These are phyloP conservation scores for Struthidea cinerea DNA, from an alignment of 2,113 vertebrate genomes.

Conservation along the genomic window DNA sequence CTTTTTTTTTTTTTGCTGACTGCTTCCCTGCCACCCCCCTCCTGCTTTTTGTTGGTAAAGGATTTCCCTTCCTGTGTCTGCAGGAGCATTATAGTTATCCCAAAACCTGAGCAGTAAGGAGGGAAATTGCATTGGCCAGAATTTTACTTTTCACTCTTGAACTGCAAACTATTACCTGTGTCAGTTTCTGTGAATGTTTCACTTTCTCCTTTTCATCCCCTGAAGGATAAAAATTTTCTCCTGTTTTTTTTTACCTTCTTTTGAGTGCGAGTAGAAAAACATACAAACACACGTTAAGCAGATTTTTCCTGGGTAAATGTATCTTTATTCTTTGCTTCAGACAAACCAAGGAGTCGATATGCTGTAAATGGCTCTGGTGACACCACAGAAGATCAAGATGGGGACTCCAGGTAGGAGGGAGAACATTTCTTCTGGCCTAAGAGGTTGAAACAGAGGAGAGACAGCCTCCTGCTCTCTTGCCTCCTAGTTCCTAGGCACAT, in stretches of 20 bases:
- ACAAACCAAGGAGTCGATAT: conserved; percentile 88
- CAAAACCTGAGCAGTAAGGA: not conserved
- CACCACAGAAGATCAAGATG: conserved; percentile 86
- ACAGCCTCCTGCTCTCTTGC: not conserved
- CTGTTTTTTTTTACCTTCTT: not conserved
- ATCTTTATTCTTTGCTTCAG: conserved; percentile 67
- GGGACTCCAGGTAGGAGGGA: conserved; percentile 86
- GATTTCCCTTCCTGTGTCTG: not conserved
- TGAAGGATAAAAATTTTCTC: not conserved
- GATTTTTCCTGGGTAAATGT: not conserved
- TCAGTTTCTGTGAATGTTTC: not conserved
- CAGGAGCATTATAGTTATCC: not conserved
- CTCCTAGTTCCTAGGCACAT: not conserved
- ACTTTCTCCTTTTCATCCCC: not conserved
- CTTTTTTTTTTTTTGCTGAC: not conserved
- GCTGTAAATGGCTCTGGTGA: conserved; percentile 85
- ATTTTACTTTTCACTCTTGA: not conserved
- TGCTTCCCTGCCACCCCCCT: accelerated
- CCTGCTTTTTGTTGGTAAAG: not conserved
- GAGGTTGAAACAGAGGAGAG: not conserved
- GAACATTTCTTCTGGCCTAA: not conserved
- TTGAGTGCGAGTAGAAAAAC: not conserved
- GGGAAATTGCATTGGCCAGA: not conserved
- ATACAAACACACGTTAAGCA: not conserved
- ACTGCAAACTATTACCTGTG: not conserved